These are phyloP conservation scores for Saiga tatarica DNA, from an alignment of 2,113 vertebrate genomes.

Conservation along the genomic window DNA sequence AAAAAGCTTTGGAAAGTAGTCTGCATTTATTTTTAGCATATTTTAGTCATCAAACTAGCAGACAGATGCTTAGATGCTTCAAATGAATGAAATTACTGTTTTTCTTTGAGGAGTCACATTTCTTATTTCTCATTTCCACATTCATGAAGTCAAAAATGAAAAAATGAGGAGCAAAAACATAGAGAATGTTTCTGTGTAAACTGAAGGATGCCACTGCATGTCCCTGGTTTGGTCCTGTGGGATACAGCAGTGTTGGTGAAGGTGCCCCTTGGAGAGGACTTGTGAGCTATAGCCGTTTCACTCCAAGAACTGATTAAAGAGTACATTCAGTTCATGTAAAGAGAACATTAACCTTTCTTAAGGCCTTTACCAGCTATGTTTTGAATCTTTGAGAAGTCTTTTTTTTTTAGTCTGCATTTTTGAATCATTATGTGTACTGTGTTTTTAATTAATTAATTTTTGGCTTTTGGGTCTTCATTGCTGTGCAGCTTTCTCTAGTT, in stretches of 20 bases:
- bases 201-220: rapidly evolving
- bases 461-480: not conserved
- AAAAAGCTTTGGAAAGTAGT: not conserved
- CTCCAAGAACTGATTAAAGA: not conserved
- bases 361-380: not conserved
- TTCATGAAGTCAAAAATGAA: not conserved
- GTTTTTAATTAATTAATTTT: not conserved
- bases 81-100: not conserved
- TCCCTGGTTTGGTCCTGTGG: not conserved
- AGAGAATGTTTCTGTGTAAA: not conserved
- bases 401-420: not conserved
- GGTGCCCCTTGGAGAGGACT: not conserved
- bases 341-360: not conserved
- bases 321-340: not conserved
- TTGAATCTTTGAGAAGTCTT: not conserved
- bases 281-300: not conserved
- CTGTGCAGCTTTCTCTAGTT: not conserved
- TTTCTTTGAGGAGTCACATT: not conserved
- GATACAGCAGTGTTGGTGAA: not conserved
- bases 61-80: not conserved
- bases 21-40: not conserved
- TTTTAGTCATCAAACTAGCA: not conserved
- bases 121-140: not conserved
- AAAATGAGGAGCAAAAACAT: not conserved
- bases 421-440: not conserved